A percentile compares a stretch with the other conserved stretches of the same genome.
Conservation (phyloP, 37 sponge, comb jelly and placozoan genomes). For the Spongilla lacustris region DNA sequence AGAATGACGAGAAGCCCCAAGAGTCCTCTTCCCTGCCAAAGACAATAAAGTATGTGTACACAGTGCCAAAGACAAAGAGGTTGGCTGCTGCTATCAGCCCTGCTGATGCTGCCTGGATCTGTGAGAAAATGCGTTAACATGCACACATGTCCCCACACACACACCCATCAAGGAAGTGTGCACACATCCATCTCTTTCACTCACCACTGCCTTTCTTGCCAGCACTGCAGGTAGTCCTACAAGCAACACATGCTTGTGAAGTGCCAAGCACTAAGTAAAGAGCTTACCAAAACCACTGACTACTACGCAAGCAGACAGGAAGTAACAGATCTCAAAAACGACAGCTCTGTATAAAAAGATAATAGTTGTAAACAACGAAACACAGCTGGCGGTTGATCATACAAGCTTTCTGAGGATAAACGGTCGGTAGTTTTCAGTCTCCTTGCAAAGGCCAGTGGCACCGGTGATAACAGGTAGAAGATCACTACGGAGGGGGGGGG, state of each 20-base stretch:
- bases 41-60: constrained; percentile 72
- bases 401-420: constrained; percentile 31
- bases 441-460: constrained; percentile 65
- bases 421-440: constrained; percentile 23
- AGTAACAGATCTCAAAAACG: constrained; percentile 60
- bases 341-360: constrained; percentile 20
- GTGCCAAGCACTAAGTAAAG: not conserved
- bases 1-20: not conserved
- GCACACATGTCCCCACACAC: too few relatives aligned
- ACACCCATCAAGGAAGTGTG: not conserved
- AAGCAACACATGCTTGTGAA: not conserved
- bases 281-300: constrained; percentile 77
- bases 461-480: constrained; percentile 63
- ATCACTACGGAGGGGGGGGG: constrained; percentile 19
- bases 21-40: constrained; percentile 55
- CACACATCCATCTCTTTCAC: constrained; percentile 4
- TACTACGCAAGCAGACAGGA: constrained; percentile 76
- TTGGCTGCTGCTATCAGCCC: constrained; percentile 60
- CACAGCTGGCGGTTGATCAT: not conserved
- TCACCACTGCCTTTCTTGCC: constrained; percentile 52
- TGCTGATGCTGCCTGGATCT: constrained; percentile 59
- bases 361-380: not conserved
- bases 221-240: constrained; percentile 72
- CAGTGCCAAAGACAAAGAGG: constrained; percentile 71
- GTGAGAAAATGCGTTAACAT: not conserved